Base-by-base conservation (phyloP, 2,888 invertebrate species). In the Pristionchus mayeri region DNA sequence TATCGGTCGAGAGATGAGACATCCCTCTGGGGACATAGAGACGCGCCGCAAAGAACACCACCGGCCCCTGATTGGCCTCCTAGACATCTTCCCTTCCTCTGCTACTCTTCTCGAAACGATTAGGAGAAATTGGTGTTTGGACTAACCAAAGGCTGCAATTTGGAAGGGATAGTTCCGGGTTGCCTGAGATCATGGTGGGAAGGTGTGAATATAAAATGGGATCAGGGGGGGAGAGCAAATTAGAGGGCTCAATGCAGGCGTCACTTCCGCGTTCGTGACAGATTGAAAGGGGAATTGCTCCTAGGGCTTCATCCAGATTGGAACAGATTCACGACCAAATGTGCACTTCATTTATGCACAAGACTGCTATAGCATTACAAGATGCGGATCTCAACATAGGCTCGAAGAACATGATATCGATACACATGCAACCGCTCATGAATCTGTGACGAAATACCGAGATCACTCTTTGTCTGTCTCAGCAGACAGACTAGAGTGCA, bases 401-500 rank as follows among this genome's bases (percentile, higher is more conserved):
- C 24, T 16, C 30, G 16, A 7, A 52, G 18, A 4, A 57, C 24
- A 57, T 21, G 4, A 0, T 11, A 1, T 57, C 24, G n/a, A 24
- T 57, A 11, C n/a, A 6, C 9, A 27, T 18, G 30, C 4, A 9
- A 63, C 18, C 18, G 2, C 11, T 13, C 24, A 44, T 44, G 44
- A 6, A 9, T 7, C 57, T 21, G 1, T 24, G 6, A 24, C 3
- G 4, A n/a, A 7, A 57, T 24, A 21, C 2, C 24, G 57, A 13
- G 57, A 7, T 57, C 6, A n/a, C n/a, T n/a, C n/a, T n/a, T n/a
- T n/a, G n/a, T n/a, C n/a, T n/a, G n/a, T n/a, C n/a, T n/a, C n/a
- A n/a, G n/a, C n/a, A n/a, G n/a, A n/a, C n/a, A 60, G 57, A 60
- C 57, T 60, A 60, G 57, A 60, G 57, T 30, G 27, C 30, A 27